phyloP scores from a whole-genome alignment of 1,140 invertebrate species.

The Wiebesia pumilae region DNA sequence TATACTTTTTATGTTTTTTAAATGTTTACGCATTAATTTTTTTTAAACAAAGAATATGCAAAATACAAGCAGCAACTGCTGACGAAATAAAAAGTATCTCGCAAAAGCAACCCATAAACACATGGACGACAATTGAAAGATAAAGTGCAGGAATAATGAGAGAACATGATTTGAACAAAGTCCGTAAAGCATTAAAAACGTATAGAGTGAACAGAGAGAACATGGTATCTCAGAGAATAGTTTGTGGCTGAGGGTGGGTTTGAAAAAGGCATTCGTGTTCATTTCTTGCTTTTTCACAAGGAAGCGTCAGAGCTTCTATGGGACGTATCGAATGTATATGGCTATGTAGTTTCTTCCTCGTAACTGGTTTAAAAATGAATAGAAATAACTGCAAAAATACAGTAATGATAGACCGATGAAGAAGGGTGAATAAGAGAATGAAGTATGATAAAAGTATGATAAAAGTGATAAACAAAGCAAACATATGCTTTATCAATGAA shows the following conservation, averaged over 20 bases:
- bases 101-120: background rate
- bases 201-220: background rate
- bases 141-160: slow-evolving; percentile 28
- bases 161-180: slow-evolving; percentile 43
- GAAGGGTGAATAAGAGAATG: background rate
- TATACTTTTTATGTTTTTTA: too few relatives aligned
- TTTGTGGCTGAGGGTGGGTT: background rate
- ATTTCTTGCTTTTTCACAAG: slow-evolving; percentile 54
- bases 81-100: slow-evolving; percentile 12
- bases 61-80: background rate
- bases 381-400: background rate
- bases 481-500: background rate
- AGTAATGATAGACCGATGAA: background rate
- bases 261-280: slow-evolving; percentile 55
- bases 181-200: background rate
- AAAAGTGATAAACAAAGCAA: background rate
- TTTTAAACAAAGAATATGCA: too few relatives aligned
- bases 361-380: background rate
- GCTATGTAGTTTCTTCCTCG: background rate
- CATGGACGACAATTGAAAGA: slow-evolving; percentile 28
- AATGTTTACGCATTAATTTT: too few relatives aligned
- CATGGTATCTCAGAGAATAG: background rate
- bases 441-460: background rate
- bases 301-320: slow-evolving; percentile 42
- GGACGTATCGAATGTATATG: slow-evolving; percentile 17